Evolutionary conservation across 2,113 vertebrate genomes (phyloP), one percentile per base, ranked within the genome.

Genomic region (Mus spicilegus): DNA sequence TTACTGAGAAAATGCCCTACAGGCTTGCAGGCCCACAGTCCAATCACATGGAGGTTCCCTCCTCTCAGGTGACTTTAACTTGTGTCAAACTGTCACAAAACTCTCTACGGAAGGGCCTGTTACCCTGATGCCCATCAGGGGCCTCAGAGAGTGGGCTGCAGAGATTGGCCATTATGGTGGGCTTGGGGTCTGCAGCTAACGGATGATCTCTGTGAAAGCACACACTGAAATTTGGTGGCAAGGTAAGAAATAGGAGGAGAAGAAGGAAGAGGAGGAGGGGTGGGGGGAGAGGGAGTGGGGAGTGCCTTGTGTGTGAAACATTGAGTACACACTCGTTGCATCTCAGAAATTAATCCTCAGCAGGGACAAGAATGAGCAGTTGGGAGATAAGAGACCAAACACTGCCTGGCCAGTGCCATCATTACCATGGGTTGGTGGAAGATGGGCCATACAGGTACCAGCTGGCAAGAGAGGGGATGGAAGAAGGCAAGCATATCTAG

Each of bases 401-500:
- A 20, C 33, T 51, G 4, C 54, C 85, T 81, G 67, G 87, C 51
- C 61, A 75, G 36, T 70, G 39, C 92, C 42, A 63, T 70, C 73
- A 61, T 87, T 49, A 28, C 54, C 92, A 22, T 2, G 7, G 90
- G 63, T 3, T 95, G 92, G 92, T 17, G 63, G 67, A 78, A 75
- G 65, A 92, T 33, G 87, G 84, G 46, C 87, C 94, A 76, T 36
- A 61, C n/a, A 56, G 92, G 75, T 90, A 65, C 28, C 95, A 51
- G 22, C 46, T 22, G 87, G 92, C 1, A 77, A 39, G 0, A 54
- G 69, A 82, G 77, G 42, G 67, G 24, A 69, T 85, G 46, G 87
- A 54, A 6, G 69, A 89, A 30, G 51, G 51, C n/a, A 30, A 89
- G 87, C 88, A 24, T 61, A 76, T 22, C 82, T 17, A 36, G 61